Conservation (phyloP, 64 coral and sea anemone genomes). For the Trachythela sp. region DNA sequence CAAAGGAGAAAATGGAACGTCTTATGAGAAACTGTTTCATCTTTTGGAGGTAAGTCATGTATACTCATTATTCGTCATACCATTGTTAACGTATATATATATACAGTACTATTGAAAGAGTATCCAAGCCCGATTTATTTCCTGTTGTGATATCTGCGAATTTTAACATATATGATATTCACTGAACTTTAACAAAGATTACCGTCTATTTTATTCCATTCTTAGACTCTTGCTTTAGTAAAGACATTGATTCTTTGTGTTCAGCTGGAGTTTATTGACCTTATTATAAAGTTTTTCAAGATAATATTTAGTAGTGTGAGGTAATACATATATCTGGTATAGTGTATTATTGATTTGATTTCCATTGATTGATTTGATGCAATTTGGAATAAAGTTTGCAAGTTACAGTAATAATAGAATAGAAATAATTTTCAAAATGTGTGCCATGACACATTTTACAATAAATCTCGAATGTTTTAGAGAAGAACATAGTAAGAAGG, state of each 20-base stretch:
- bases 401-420: too few relatives aligned
- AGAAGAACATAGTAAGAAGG: conserved; percentile 62
- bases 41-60: neutral
- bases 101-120: too few relatives aligned
- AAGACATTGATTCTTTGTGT: conserved; percentile 81
- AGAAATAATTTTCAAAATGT: neutral
- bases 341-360: too few relatives aligned
- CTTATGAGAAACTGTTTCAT: conserved; percentile 4
- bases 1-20: neutral
- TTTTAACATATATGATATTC: too few relatives aligned
- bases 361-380: neutral
- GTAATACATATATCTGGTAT: conserved; percentile 39
- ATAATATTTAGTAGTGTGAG: conserved; percentile 73
- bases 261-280: conserved; percentile 76
- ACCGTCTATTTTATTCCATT: too few relatives aligned
- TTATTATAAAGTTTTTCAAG: conserved; percentile 74
- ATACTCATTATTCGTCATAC: neutral
- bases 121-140: too few relatives aligned
- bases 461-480: conserved; percentile 11
- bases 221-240: conserved; percentile 71
- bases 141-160: too few relatives aligned
- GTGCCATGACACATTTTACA: neutral
- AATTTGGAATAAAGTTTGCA: neutral
- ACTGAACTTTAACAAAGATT: too few relatives aligned
- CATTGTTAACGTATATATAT: neutral